Base-by-base conservation (phyloP, 2,888 invertebrate species). In the Cotesia congregata region DNA sequence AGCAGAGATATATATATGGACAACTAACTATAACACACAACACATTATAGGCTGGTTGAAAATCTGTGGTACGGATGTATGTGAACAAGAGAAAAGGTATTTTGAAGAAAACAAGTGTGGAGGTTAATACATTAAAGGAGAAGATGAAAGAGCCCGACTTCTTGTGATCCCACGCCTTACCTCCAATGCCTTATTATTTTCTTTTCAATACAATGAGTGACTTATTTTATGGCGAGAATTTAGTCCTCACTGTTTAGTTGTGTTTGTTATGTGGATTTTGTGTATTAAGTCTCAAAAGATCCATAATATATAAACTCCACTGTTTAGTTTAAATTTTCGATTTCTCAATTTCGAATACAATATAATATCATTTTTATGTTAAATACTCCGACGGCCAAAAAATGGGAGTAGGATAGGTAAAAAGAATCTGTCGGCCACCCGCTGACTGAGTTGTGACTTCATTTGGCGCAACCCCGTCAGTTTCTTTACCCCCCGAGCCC, bases 361-460 rank as follows among this genome's bases (percentile, higher is more conserved):
- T 40, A 68, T 68, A 17, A 17, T 15, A 15, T 12, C 50, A 12
- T 50, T 50, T 50, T 50, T 12, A 70, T 61, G 50, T 15, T 20
- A 41, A 60, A 59, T 12, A 69, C 12, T 9, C 30, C 3, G 30
- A 30, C 17, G 12, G 72, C 62, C 69, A 7, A 60, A 69, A 67
- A 74, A 61, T 70, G 64, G n/a, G 40, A 69, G 50, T 20, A 41
- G 60, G 9, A 70, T 61, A 30, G 30, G 39, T 62, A 7, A 62
- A 50, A 39, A 81, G 81, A 86, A 86, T 86, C 86, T 83, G 83
- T 84, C 80, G 86, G 81, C 86, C 88, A 86, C 88, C 88, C 88
- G 88, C 86, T 87, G 88, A 78, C 85, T 83, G 71, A 87, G 88
- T 88, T 88, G 87, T 89, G 88, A 89, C 89, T 89, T 88, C 85